phyloP scores from a whole-genome alignment of 1,140 invertebrate genomes.

The Rhyacophila brunnea region DNA sequence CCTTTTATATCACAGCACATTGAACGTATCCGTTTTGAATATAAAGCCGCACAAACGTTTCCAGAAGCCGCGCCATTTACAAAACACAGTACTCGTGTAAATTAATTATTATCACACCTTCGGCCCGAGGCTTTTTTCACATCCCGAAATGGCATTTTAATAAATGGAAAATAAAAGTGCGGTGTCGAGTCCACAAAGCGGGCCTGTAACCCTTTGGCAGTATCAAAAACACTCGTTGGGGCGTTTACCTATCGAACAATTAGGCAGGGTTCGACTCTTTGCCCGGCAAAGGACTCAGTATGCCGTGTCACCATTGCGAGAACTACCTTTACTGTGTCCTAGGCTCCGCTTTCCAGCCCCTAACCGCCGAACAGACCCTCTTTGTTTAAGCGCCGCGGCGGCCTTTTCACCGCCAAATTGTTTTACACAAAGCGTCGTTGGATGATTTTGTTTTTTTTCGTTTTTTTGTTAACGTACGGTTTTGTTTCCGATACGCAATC shows the following conservation, averaged over 20 bases:
- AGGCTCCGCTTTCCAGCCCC: slow-evolving; percentile 1
- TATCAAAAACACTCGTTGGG: slow-evolving; percentile 28
- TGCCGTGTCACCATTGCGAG: no score
- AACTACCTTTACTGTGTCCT: no score
- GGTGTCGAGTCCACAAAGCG: slow-evolving; percentile 15
- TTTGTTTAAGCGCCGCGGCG: slow-evolving; percentile 7
- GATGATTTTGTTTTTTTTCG: background rate
- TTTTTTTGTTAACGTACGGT: no score
- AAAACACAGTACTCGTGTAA: background rate
- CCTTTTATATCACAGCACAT: no score
- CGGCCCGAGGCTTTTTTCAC: slow-evolving; percentile 6
- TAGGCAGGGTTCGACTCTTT: slow-evolving; percentile 9
- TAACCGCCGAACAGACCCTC: background rate
- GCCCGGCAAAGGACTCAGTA: background rate
- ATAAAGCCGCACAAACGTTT: slow-evolving; percentile 5
- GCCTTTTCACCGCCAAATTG: slow-evolving; percentile 7
- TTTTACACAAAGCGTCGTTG: slow-evolving; percentile 11
- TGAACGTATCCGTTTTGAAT: background rate
- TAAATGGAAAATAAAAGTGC: slow-evolving; percentile 5
- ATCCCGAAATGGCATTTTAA: slow-evolving; percentile 13
- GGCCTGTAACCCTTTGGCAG: slow-evolving; percentile 6
- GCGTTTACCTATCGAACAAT: slow-evolving; percentile 22
- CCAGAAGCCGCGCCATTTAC: slow-evolving; percentile 5
- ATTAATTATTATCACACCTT: slow-evolving; percentile 25
- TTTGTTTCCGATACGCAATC: no score